A percentile compares a stretch with the other conserved stretches of the same genome.
phyloP scores from a whole-genome alignment of 2,113 vertebrate genomes.

The Chascanopsetta lugubris region DNA sequence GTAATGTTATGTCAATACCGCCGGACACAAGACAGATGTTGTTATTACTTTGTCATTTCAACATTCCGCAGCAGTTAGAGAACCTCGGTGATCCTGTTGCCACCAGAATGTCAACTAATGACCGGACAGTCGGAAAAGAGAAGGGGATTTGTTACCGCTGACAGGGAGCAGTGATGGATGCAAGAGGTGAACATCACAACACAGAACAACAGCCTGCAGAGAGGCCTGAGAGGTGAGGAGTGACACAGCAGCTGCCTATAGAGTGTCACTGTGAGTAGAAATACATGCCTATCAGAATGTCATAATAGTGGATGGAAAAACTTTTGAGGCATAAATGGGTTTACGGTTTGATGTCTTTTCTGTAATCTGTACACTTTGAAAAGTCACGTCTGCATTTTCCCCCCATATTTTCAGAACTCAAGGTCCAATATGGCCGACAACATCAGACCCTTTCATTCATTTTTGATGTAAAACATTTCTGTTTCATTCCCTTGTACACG shows the following conservation, averaged over 20 bases:
- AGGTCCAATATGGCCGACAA: not conserved
- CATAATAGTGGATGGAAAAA: not conserved
- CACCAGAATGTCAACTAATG: constrained; percentile 81
- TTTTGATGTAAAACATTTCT: too few species aligned
- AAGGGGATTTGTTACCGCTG: constrained; percentile 77
- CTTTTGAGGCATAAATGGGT: not conserved
- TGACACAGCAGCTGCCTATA: constrained; percentile 11
- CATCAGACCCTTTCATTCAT: not conserved
- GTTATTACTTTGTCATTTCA: constrained; percentile 95
- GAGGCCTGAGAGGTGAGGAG: constrained; percentile 29
- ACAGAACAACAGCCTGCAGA: constrained; percentile 37
- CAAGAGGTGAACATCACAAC: constrained; percentile 55
- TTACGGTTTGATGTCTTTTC: too few species aligned
- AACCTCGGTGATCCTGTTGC: constrained; percentile 83
- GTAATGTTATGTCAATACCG: constrained; percentile 93
- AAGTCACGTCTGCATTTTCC: not conserved
- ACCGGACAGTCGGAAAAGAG: constrained; percentile 71
- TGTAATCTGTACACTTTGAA: too few species aligned
- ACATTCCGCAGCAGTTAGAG: constrained; percentile 85
- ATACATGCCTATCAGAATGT: not conserved
- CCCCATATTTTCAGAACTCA: not conserved
- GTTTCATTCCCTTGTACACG: too few species aligned
- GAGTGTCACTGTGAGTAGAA: constrained; percentile 18
- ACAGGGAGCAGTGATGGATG: constrained; percentile 78
- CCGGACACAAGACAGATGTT: constrained; percentile 95